A percentile compares a stretch with the other conserved stretches of the same genome.
These are phyloP conservation scores for Tetragnatha montana DNA, from an alignment of 2,888 invertebrate species.

Conservation along the genomic window DNA sequence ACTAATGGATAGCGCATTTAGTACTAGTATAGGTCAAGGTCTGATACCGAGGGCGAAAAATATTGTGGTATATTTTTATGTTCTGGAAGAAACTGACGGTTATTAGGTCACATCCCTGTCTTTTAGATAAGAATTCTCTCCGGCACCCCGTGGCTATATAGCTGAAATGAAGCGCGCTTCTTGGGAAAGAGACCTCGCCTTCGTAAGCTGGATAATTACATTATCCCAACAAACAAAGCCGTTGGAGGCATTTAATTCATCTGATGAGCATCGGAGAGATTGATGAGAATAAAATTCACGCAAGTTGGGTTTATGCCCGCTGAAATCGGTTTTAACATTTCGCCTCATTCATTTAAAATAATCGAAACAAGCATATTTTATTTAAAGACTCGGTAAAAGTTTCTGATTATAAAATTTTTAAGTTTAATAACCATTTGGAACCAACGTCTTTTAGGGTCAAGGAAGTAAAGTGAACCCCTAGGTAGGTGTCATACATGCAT, in stretches of 20 bases:
- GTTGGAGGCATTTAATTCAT: neutral
- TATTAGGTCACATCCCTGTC: neutral
- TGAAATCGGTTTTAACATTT: too few species aligned
- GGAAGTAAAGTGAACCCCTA: too few species aligned
- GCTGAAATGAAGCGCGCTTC: neutral
- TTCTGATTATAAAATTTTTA: too few species aligned
- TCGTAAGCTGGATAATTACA: neutral
- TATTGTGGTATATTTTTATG: conserved; percentile 5
- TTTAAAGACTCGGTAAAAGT: too few species aligned
- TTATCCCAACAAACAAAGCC: neutral
- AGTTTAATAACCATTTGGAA: too few species aligned
- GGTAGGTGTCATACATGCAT: too few species aligned
- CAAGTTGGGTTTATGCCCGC: too few species aligned
- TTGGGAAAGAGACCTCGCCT: neutral
- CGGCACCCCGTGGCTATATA: neutral
- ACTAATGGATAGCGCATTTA: conserved; percentile 45
- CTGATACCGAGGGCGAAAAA: conserved; percentile 6
- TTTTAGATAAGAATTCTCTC: neutral
- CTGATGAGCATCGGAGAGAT: too few species aligned
- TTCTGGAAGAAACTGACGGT: neutral
- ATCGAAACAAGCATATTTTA: too few species aligned
- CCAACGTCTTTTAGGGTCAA: too few species aligned
- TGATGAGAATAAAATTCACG: too few species aligned
- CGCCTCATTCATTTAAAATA: too few species aligned
- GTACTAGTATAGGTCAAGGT: conserved; percentile 50